phyloP scores from a whole-genome alignment of 1,140 invertebrate species.

The Drosophila ficusphila region DNA sequence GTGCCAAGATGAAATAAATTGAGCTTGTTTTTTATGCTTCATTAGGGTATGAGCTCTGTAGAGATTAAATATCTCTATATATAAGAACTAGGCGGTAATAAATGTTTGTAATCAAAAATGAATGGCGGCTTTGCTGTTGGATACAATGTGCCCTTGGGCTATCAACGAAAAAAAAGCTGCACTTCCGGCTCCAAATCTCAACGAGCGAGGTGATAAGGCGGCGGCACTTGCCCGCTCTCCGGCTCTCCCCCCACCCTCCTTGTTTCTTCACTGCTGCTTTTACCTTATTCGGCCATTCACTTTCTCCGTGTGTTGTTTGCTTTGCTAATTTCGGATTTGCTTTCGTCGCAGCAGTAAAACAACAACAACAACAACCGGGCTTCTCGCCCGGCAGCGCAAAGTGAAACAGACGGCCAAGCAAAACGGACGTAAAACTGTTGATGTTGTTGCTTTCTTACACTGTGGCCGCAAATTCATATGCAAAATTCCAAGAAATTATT shows the following conservation, averaged over 20 bases:
- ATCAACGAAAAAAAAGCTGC: background rate
- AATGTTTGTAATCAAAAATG: no score
- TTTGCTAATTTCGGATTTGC: slow-evolving; percentile 73
- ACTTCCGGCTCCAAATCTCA: background rate
- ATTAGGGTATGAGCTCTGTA: no score
- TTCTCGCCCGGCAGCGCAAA: slow-evolving; percentile 21
- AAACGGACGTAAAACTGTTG: slow-evolving; percentile 23
- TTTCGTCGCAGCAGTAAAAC: slow-evolving; percentile 23
- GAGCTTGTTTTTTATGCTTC: no score
- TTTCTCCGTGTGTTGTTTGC: slow-evolving; percentile 74
- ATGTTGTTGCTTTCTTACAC: slow-evolving; percentile 4
- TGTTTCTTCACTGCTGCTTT: slow-evolving; percentile 52
- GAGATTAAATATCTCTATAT: no score
- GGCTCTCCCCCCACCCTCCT: background rate
- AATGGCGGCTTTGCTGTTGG: no score
- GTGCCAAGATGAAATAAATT: no score
- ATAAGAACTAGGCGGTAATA: no score
- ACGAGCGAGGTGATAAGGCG: slow-evolving; percentile 40
- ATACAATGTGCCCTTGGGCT: background rate
- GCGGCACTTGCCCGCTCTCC: slow-evolving; percentile 53
- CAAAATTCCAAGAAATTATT: slow-evolving; percentile 67
- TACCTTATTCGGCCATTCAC: slow-evolving; percentile 76
- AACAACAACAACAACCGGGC: background rate
- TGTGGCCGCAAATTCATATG: slow-evolving; percentile 44
- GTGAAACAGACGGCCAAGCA: slow-evolving; percentile 59